Evolutionary conservation across 2,888 invertebrate genomes (phyloP), one percentile per base, ranked within the genome.

Genomic region (Phaedon cochleariae): DNA sequence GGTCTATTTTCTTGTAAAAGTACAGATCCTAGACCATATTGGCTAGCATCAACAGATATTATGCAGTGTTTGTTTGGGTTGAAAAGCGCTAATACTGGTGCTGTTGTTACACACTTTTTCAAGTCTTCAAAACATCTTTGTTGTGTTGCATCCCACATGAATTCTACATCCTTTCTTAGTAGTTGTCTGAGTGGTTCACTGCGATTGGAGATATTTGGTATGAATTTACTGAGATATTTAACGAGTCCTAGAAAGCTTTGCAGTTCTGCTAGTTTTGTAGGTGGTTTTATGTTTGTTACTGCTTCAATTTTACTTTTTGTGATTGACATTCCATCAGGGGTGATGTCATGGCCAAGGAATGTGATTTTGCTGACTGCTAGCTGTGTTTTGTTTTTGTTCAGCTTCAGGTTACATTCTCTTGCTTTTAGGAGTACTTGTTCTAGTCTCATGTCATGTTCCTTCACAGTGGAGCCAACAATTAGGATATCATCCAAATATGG

Each of bases 401-500:
- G 64, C 55, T 62, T 68, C 15, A 70, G 29, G 59, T 52, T 49
- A 10, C 31, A 31, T 26, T 66, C 49, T 55, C 29, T 34, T 15
- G 63, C 65, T 61, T 49, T 69, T 20, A 48, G 41, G 15, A 70
- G 58, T n/a, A 70, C 65, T 60, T 41, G 51, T 53, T 60, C 48
- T 17, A 68, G 31, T 37, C 60, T 45, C 21, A 31, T 29, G 58
- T 69, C 62, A 59, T 69, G 68, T 54, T 68, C 57, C 54, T 68
- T 17, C 26, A 21, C 34, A 17, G 29, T 55, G 29, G 29, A 62
- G n/a, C 67, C 71, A 10, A 63, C 17, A n/a, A 54, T 29, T 22
- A 73, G 46, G 5, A 75, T 62, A 62, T 75, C 72, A 53, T 76
- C 73, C 29, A 34, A 26, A 2, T 60, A 17, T 29, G 15, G 20